Percentiles rank a stretch among this genome's conserved stretches.
Conservation (phyloP, 2,797 vertebrate species). For the Alcedo quadribrachys region DNA sequence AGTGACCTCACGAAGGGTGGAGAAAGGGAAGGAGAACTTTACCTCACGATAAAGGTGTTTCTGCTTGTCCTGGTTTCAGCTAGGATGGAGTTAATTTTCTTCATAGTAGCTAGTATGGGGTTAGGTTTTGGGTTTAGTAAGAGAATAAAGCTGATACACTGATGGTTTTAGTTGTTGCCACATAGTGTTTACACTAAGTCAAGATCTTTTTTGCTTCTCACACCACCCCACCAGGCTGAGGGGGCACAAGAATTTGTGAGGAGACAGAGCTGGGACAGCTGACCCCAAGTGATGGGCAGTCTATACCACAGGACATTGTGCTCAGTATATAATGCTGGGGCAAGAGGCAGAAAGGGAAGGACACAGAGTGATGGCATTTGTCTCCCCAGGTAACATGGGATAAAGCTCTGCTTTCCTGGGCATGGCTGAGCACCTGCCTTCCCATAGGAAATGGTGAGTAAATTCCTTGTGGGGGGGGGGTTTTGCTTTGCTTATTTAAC, state of each 20-base stretch:
- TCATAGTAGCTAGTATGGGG: not conserved
- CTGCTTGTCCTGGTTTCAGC: not conserved
- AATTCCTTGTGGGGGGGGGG: not conserved
- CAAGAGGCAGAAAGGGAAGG: not conserved
- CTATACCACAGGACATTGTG: not conserved
- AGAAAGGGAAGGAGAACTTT: not conserved
- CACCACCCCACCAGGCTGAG: not conserved
- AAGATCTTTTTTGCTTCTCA: not conserved
- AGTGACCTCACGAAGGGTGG: slow-evolving; percentile 1
- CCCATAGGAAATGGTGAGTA: not conserved
- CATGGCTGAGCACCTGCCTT: not conserved
- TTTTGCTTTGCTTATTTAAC: not conserved
- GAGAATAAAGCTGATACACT: not conserved
- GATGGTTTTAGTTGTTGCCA: not conserved
- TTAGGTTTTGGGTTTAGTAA: not conserved
- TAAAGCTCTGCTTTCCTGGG: not conserved
- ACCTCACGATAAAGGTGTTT: not conserved
- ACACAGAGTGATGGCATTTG: not conserved
- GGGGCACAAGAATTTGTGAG: not conserved
- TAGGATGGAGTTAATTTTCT: not conserved
- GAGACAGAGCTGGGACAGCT: not conserved
- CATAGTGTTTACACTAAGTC: not conserved
- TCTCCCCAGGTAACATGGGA: not conserved
- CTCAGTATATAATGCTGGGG: not conserved
- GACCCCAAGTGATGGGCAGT: not conserved